phyloP scores from a whole-genome alignment of 2,888 invertebrate species.

The Hetaerina titia region DNA sequence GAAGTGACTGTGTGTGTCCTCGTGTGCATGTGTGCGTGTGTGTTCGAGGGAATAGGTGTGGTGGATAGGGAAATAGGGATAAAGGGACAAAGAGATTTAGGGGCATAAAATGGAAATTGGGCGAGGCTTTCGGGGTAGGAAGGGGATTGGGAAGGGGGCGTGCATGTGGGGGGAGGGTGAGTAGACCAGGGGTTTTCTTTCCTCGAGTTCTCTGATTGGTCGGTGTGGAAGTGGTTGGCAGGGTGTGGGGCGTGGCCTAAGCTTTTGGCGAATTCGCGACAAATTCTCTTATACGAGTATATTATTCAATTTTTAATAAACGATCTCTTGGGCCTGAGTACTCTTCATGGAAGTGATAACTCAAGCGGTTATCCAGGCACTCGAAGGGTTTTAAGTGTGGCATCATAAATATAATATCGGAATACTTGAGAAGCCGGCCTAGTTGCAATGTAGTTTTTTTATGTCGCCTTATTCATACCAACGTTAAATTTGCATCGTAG shows the following conservation, averaged over 20 bases:
- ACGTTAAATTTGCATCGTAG: no score
- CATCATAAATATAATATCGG: no score
- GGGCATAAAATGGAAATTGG: slow-evolving; percentile 53
- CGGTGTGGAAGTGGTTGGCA: not conserved
- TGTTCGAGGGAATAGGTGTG: not conserved
- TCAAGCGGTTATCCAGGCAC: no score
- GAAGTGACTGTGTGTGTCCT: not conserved
- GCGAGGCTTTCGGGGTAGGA: not conserved
- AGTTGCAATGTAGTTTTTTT: no score
- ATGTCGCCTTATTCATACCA: no score
- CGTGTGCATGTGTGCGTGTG: not conserved
- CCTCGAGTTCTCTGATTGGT: slow-evolving; percentile 44
- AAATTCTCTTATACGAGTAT: not conserved
- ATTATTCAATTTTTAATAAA: no score
- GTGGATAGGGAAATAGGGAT: not conserved
- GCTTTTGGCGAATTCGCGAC: not conserved
- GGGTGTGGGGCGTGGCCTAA: slow-evolving; percentile 2
- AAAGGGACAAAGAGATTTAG: slow-evolving; percentile 48
- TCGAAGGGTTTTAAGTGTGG: no score
- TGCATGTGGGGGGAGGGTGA: not conserved
- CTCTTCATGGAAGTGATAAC: no score
- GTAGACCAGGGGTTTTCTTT: slow-evolving; percentile 24
- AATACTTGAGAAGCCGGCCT: no score
- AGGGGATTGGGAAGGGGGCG: not conserved
- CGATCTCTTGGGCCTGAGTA: no score